phyloP scores from a whole-genome alignment of 2,113 vertebrate species.

The Spheniscus mendiculus region DNA sequence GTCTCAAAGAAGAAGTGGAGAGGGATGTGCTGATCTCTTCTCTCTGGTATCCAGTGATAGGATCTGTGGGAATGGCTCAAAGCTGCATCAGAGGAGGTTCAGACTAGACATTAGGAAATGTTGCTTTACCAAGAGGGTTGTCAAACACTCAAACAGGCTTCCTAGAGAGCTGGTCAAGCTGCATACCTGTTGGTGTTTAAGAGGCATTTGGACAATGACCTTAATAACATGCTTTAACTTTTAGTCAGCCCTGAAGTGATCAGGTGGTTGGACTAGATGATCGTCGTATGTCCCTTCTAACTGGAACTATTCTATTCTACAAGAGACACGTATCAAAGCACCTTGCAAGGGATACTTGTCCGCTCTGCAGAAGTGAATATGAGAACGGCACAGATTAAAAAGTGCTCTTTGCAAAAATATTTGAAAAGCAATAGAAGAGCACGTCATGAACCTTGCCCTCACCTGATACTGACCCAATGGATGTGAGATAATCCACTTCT shows the following conservation, averaged over 20 bases:
- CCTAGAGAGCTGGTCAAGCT: too few species aligned
- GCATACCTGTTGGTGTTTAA: too few species aligned
- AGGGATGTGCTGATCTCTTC: neutral
- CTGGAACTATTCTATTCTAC: neutral
- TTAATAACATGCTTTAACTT: neutral
- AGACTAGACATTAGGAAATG: accelerated
- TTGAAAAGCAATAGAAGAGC: neutral
- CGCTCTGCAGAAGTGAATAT: neutral
- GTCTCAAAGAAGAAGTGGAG: neutral
- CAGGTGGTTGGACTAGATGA: neutral
- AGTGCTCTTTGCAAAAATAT: neutral
- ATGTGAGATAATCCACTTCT: neutral
- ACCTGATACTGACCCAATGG: neutral
- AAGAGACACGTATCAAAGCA: neutral
- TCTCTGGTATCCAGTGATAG: too few species aligned
- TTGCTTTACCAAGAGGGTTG: neutral
- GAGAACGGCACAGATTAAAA: neutral
- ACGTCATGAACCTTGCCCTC: neutral
- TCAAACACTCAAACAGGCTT: neutral
- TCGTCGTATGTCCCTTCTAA: neutral
- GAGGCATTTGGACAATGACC: neutral
- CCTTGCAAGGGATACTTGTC: neutral
- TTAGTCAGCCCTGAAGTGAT: neutral
- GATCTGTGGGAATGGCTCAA: accelerated
- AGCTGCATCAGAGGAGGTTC: neutral